Base-by-base conservation (phyloP, 2,888 invertebrate genomes). In the Polydrusus pterygomalis region DNA sequence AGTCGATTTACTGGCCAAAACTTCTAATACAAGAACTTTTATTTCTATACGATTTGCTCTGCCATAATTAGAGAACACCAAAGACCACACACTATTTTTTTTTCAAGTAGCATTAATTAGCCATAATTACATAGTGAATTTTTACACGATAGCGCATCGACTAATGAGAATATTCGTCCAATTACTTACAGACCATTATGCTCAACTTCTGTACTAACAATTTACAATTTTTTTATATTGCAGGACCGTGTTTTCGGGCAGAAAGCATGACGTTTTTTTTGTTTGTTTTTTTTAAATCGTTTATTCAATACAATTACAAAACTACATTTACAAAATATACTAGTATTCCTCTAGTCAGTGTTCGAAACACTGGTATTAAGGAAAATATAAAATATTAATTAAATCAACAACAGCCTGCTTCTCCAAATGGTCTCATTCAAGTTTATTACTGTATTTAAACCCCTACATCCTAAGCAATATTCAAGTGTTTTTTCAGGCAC, bases 141-240 rank as follows among this genome's bases (percentile, higher is more conserved):
- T 71, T 75, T 49, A 65, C 75, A 70, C 70, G n/a, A 58, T 49
- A 70, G 17, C 60, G 64, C 17, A 40, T 71, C 60, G 40, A n/a
- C 47, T 75, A 75, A 75, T 71, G 63, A 70, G 68, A 63, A 63
- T 68, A 75, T 67, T 65, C 64, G 43, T 70, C 75, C 75, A 64
- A 75, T 75, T 75, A 75, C 65, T 71, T 67, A 70, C 71, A 70
- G 60, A 60, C 62, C 70, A 75, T 75, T 71, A 75, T 64, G 17
- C 43, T 40, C 49, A 58, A 62, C 43, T 68, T 68, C 56, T 54
- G 43, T 40, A 49, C 30, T 64, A 43, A 47, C 65, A 49, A 49
- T 49, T 65, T 51, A 65, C 49, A 17, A 20, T 45, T 49, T 65
- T 43, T 49, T 38, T 34, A 49, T 25, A 30, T 9, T 30, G 8